These are phyloP conservation scores for Acromyrmex heyeri DNA, from an alignment of 1,140 invertebrate species.

Conservation along the genomic window DNA sequence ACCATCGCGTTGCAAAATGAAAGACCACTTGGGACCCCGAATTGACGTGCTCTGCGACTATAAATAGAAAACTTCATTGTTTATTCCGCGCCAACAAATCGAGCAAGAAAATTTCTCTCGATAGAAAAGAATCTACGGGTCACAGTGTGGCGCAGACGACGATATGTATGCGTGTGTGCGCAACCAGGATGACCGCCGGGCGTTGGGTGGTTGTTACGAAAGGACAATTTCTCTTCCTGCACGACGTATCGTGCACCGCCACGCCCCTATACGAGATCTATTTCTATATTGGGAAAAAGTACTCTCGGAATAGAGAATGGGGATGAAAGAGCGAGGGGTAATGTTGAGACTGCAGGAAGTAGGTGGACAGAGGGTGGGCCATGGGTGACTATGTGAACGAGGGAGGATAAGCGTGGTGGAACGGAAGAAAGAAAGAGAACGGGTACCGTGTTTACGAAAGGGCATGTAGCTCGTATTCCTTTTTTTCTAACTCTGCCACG, in stretches of 20 bases:
- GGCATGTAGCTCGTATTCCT: constrained; percentile 38
- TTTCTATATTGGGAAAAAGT: constrained; percentile 77
- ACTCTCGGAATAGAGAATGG: constrained; percentile 66
- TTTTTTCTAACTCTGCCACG: constrained; percentile 29
- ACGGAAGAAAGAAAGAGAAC: constrained; percentile 33
- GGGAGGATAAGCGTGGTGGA: constrained; percentile 14
- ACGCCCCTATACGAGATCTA: constrained; percentile 70
- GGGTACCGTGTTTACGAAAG: constrained; percentile 68
- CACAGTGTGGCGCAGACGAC: constrained; percentile 19
- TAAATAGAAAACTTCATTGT: constrained; percentile 69
- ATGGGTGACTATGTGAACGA: constrained; percentile 19
- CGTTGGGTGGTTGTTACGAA: constrained; percentile 70
- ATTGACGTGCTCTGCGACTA: constrained; percentile 28
- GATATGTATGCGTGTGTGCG: not conserved
- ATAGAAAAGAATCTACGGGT: constrained; percentile 11
- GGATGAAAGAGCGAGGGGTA: constrained; percentile 21
- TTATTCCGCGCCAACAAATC: constrained; percentile 59
- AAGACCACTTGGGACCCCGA: constrained; percentile 35
- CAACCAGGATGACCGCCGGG: constrained; percentile 14
- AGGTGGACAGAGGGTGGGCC: constrained; percentile 43
- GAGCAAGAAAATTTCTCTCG: constrained; percentile 67
- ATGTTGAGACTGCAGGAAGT: constrained; percentile 21
- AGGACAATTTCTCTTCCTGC: constrained; percentile 74
- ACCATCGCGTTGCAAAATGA: constrained; percentile 29
- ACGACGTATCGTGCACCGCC: constrained; percentile 71